Conservation (phyloP, 2,888 invertebrate species). For the Opisthograptis luteolata region DNA sequence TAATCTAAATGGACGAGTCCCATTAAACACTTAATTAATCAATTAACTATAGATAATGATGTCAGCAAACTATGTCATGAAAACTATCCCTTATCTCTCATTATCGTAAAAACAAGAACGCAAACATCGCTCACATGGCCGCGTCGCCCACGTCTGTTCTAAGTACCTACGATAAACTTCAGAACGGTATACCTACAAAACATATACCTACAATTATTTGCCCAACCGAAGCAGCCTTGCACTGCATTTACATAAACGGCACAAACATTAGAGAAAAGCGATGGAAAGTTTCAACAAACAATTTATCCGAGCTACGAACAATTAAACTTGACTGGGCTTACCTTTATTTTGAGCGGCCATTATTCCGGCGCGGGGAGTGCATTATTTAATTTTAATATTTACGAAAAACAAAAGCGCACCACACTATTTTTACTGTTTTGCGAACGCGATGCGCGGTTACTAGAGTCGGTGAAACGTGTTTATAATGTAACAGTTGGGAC, state of each 20-base stretch:
- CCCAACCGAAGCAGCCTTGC: constrained; percentile 46
- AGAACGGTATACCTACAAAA: constrained; percentile 51
- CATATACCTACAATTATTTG: constrained; percentile 48
- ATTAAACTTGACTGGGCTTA: too few species aligned
- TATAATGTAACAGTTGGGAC: constrained; percentile 69
- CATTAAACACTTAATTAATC: constrained; percentile 12
- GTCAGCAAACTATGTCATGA: constrained; percentile 32
- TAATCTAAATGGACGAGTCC: constrained; percentile 9
- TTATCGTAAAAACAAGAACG: constrained; percentile 59
- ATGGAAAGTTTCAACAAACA: constrained; percentile 14
- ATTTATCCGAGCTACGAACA: constrained; percentile 29
- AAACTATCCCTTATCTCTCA: constrained; percentile 56
- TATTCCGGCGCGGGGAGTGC: constrained; percentile 54
- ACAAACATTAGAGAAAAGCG: constrained; percentile 23
- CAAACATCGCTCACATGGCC: constrained; percentile 70
- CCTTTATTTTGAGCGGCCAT: constrained; percentile 81
- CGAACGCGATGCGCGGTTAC: constrained; percentile 45
- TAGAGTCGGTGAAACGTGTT: constrained; percentile 63
- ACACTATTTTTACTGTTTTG: constrained; percentile 44
- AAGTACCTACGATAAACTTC: constrained; percentile 67
- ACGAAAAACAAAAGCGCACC: constrained; percentile 51
- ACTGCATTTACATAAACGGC: constrained; percentile 43
- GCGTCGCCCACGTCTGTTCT: constrained; percentile 66
- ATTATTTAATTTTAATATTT: constrained; percentile 59
- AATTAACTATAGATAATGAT: constrained; percentile 15